phyloP scores from a whole-genome alignment of 2,797 vertebrate species.

The Artibeus jamaicensis region DNA sequence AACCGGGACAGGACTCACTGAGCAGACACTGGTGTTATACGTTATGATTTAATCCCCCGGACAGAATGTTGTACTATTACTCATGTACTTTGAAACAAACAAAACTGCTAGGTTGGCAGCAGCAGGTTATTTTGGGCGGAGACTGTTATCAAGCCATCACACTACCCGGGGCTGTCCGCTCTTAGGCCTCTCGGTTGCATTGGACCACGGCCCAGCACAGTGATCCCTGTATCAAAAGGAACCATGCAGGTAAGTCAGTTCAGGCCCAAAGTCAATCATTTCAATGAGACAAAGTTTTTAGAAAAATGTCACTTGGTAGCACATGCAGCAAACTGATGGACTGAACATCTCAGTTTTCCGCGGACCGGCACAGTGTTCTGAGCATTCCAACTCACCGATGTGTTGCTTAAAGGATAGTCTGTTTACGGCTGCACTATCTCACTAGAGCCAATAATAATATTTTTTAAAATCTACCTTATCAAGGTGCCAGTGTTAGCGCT shows the following conservation, averaged over 20 bases:
- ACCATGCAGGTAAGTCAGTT: conserved; percentile 43
- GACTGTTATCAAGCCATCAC: conserved; percentile 32
- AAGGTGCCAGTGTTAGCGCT: conserved; percentile 21
- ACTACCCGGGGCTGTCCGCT: neutral
- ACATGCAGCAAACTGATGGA: conserved; percentile 45
- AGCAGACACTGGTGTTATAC: neutral
- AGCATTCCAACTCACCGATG: neutral
- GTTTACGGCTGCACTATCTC: neutral
- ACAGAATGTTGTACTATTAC: conserved; percentile 43
- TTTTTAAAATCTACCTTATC: neutral
- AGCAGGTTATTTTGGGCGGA: neutral
- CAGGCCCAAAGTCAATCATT: conserved; percentile 31
- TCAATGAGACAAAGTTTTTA: conserved; percentile 5
- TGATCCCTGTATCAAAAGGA: conserved; percentile 31
- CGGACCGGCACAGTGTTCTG: conserved; percentile 18
- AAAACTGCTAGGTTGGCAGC: neutral
- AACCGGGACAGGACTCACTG: neutral
- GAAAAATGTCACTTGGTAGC: neutral
- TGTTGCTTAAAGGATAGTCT: conserved; percentile 15
- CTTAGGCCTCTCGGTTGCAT: rapidly evolving
- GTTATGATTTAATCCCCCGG: conserved; percentile 47
- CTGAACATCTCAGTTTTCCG: neutral
- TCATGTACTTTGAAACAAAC: conserved; percentile 34
- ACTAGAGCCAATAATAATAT: neutral
- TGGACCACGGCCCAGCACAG: neutral